Conservation (phyloP, 2,888 invertebrate species). For the Serrognathus titanus region DNA sequence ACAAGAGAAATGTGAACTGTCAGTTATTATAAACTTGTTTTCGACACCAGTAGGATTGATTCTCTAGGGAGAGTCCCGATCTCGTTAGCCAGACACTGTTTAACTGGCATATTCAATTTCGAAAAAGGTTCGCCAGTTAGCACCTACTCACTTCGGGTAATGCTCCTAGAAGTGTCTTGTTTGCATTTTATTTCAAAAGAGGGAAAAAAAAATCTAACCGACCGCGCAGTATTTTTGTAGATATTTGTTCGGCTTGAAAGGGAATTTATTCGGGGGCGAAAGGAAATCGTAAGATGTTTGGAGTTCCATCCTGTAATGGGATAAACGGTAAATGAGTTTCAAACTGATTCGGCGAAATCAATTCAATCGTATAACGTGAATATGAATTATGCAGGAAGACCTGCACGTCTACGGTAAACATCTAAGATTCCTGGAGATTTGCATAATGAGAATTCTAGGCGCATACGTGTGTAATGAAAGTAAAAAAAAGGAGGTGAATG, state of each 20-base stretch:
- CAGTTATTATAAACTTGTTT: conserved; percentile 21
- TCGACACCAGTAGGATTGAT: conserved; percentile 9
- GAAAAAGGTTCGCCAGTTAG: conserved; percentile 11
- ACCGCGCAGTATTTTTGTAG: no score
- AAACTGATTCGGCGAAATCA: conserved; percentile 27
- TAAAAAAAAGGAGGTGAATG: conserved; percentile 5
- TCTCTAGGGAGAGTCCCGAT: conserved; percentile 23
- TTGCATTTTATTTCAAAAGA: no score
- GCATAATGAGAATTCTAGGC: conserved; percentile 13
- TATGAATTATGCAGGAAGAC: conserved; percentile 27
- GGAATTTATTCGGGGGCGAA: conserved; percentile 8
- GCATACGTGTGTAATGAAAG: conserved; percentile 12
- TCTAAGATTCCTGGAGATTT: conserved; percentile 15
- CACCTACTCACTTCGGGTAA: conserved; percentile 8
- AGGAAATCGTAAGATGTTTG: conserved; percentile 24
- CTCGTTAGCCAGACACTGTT: conserved; percentile 36
- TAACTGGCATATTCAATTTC: conserved; percentile 40
- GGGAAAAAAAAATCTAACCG: no score
- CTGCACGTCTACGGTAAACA: conserved; percentile 1
- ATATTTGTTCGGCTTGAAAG: conserved; percentile 15
- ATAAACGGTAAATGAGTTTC: conserved; percentile 29
- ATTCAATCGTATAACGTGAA: conserved; percentile 27
- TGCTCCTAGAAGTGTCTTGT: no score
- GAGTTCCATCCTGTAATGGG: conserved; percentile 24
- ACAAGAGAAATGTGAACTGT: conserved; percentile 9